These are phyloP conservation scores for Galagoides demidoff DNA, from an alignment of 2,797 vertebrate genomes.

Conservation along the genomic window DNA sequence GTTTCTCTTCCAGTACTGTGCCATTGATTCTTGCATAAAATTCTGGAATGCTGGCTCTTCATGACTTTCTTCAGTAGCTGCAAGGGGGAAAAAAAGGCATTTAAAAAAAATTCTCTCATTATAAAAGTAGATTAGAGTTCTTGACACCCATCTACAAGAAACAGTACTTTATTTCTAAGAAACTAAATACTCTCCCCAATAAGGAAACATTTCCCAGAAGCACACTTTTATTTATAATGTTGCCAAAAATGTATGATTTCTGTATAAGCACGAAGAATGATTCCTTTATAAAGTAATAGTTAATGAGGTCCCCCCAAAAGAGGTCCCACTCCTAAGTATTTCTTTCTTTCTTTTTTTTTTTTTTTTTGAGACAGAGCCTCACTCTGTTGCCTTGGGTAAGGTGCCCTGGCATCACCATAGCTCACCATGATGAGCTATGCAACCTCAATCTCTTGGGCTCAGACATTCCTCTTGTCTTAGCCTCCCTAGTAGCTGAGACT, in stretches of 20 bases:
- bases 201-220: conserved; percentile 17
- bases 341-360: not conserved
- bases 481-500: too few species aligned
- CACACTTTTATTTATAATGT: not conserved
- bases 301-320: not conserved
- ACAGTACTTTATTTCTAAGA: not conserved
- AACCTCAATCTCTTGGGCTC: too few species aligned
- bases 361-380: too few species aligned
- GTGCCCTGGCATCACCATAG: too few species aligned
- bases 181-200: not conserved
- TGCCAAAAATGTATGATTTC: not conserved
- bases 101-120: not conserved
- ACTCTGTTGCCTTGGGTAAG: too few species aligned
- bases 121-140: not conserved
- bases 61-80: conserved; percentile 94
- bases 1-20: conserved; percentile 90
- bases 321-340: not conserved
- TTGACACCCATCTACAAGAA: not conserved
- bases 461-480: too few species aligned
- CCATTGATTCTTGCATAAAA: conserved; percentile 91
- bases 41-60: conserved; percentile 93
- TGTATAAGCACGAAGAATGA: not conserved
- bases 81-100: not conserved
- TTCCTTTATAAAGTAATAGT: not conserved
- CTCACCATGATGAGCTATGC: too few species aligned